Evolutionary conservation across 2,113 vertebrate genomes (phyloP).

Genomic region (Nicator chloris): DNA sequence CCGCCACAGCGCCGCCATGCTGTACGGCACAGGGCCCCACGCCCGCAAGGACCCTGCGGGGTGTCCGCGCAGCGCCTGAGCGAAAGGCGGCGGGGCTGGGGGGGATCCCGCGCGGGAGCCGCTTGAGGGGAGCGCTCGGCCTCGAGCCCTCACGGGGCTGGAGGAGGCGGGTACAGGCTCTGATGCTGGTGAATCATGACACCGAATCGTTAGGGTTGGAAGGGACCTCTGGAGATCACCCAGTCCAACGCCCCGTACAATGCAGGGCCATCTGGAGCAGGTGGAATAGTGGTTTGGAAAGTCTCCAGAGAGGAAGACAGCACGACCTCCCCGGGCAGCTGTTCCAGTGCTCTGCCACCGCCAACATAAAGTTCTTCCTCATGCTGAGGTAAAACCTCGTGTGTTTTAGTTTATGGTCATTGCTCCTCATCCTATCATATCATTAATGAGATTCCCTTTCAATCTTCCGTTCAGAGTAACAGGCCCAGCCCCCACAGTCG

Average conservation of each 20-base stretch:
- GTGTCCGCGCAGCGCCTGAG: neutral
- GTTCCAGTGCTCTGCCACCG: neutral
- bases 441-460: neutral
- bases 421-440: neutral
- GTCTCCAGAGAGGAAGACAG: neutral
- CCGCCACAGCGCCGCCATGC: constrained; percentile 59
- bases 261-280: neutral
- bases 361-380: neutral
- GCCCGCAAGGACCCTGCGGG: neutral
- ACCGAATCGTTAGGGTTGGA: neutral
- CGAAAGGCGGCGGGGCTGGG: neutral
- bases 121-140: neutral
- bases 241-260: neutral
- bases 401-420: neutral
- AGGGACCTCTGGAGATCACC: neutral
- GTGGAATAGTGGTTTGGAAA: neutral
- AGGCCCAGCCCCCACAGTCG: neutral
- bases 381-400: neutral
- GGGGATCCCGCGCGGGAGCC: neutral
- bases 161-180: neutral
- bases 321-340: neutral
- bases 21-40: constrained; percentile 35
- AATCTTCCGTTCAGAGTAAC: neutral
- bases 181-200: neutral
- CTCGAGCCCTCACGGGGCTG: neutral